Base-by-base conservation (phyloP, 92 coral and sea anemone species). In the Umimayanthus kanabou region DNA sequence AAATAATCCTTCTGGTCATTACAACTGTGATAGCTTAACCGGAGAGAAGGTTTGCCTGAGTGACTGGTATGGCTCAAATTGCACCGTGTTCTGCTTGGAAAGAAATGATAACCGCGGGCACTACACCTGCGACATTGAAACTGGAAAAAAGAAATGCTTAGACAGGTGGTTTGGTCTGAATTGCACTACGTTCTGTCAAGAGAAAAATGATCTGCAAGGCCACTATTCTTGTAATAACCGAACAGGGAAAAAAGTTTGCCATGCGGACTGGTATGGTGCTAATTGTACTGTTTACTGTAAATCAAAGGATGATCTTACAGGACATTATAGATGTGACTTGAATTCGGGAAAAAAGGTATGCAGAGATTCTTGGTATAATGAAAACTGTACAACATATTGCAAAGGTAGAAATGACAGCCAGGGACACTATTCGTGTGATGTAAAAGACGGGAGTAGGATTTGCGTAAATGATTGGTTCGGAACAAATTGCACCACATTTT, bases 351-450 rank as follows among this genome's bases (percentile, higher is more conserved):
- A 16, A 7, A 95, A 87, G 26, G 64, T 85, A 1, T 95, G 98
- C 50, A 77, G 80, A 15, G 70, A 85, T n/a, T 50, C 88, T 80
- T 95, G 98, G 98, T 92, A 89, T 79, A 94, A 92, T 2, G 28
- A 45, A 6, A 85, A 88, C 42, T 95, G 98, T 67, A 50, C 81
- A 33, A 47, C 80, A 53, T 92, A 64, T 66, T 95, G 98, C 75
- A 25, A 39, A 25, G 74, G 86, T 0, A 88, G 72, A 20, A 87
- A 90, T 70, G 88, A 88, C 77, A 80, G 70, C 3, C 67, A 64
- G 3, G 98, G 97, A 3, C 98, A 94, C 88, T 95, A 89, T 80
- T 79, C 77, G 1, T 95, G 98, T 50, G 82, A 91, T 39, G 16
- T 49, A 6, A 80, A 58, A 11, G 88, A 84, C 58, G 98, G 98